These are phyloP conservation scores for Pithys albifrons DNA, from an alignment of 2,113 vertebrate genomes.

Conservation along the genomic window DNA sequence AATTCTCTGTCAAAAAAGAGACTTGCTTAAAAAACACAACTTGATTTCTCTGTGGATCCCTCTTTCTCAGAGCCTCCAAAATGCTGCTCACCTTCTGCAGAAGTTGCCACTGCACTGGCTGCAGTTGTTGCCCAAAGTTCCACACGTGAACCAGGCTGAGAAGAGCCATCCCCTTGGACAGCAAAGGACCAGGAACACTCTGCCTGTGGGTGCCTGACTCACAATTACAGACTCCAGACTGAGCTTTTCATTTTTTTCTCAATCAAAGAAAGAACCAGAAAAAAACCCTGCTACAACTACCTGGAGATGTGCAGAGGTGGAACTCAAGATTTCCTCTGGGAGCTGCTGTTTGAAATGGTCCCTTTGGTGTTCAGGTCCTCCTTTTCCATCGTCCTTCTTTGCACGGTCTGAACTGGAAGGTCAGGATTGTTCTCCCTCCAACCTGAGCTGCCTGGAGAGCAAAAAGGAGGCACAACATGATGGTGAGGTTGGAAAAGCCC, in stretches of 20 bases:
- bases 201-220: neutral
- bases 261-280: neutral
- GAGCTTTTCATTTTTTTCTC: neutral
- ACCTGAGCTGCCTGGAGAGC: neutral
- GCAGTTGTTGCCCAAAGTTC: neutral
- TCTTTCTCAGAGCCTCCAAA: neutral
- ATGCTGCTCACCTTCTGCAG: neutral
- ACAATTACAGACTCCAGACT: neutral
- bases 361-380: neutral
- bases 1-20: neutral
- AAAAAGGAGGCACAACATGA: neutral
- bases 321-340: neutral
- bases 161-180: neutral
- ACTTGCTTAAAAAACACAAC: neutral
- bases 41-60: neutral
- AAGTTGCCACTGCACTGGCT: neutral
- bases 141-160: neutral
- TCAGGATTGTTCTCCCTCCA: rapidly evolving
- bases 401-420: rapidly evolving
- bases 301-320: neutral
- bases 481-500: neutral
- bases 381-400: neutral
- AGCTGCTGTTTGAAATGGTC: neutral
- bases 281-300: neutral
- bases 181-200: rapidly evolving